phyloP scores from a whole-genome alignment of 2,888 invertebrate species.

The Harpalus rubripes region DNA sequence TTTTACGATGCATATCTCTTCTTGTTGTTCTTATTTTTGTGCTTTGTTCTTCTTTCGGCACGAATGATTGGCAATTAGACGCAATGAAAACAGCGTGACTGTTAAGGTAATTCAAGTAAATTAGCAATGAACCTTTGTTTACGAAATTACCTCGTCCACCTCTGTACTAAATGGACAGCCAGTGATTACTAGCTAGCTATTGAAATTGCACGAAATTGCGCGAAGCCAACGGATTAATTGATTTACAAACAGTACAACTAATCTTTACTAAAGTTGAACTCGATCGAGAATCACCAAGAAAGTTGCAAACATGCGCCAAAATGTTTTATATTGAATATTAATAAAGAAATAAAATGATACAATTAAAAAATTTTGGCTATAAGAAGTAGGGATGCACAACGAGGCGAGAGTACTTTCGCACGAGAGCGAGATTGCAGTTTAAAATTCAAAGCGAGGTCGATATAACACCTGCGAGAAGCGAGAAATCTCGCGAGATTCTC shows the following conservation, averaged over 20 bases:
- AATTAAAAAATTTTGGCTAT: too few species aligned
- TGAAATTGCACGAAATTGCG: not conserved
- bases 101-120: not conserved
- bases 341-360: too few species aligned
- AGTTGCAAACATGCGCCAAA: too few species aligned
- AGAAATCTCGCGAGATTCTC: too few species aligned
- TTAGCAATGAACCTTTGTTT: not conserved
- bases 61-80: constrained; percentile 14
- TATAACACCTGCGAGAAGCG: too few species aligned
- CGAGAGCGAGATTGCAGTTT: too few species aligned
- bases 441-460: too few species aligned
- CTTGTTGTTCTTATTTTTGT: not conserved
- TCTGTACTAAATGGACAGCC: not conserved
- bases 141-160: not conserved
- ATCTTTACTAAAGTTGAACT: too few species aligned
- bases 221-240: not conserved
- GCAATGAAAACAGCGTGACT: constrained; percentile 29
- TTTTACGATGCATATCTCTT: constrained; percentile 3
- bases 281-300: too few species aligned
- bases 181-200: not conserved
- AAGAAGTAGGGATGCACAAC: too few species aligned
- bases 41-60: not conserved
- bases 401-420: too few species aligned
- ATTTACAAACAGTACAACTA: not conserved
- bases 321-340: too few species aligned